A percentile compares a stretch with the other conserved stretches of the same genome.
phyloP scores from a whole-genome alignment of 2,888 invertebrate species.

The Leuctra nigra region DNA sequence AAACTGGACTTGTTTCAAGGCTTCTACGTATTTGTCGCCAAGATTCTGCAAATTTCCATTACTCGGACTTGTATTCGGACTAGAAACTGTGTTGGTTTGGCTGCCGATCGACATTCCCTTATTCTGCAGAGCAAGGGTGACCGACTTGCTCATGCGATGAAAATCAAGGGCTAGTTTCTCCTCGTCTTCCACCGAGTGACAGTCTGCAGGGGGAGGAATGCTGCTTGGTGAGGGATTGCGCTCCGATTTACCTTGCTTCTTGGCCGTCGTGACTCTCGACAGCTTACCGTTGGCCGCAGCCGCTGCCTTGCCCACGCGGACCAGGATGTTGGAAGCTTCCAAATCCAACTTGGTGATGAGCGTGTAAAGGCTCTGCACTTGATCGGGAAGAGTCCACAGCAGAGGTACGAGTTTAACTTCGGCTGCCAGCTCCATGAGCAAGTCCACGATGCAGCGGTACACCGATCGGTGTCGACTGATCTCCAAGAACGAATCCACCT shows the following conservation, averaged over 20 bases:
- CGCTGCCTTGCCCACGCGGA: background rate
- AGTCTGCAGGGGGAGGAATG: no score
- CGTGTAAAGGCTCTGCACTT: slow-evolving; percentile 25
- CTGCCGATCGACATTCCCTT: slow-evolving; percentile 1
- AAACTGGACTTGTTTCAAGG: slow-evolving; percentile 27
- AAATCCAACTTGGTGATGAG: slow-evolving; percentile 22
- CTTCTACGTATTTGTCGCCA: slow-evolving; percentile 16
- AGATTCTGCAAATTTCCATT: background rate
- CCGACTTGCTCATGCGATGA: slow-evolving; percentile 21
- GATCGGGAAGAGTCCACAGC: slow-evolving; percentile 26
- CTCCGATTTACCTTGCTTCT: no score
- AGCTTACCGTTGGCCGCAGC: no score
- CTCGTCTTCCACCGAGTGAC: slow-evolving; percentile 13
- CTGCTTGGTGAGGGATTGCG: no score
- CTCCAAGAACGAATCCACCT: slow-evolving; percentile 37
- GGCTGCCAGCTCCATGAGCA: slow-evolving; percentile 26
- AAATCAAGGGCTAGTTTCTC: slow-evolving; percentile 24
- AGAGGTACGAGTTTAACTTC: slow-evolving; percentile 24
- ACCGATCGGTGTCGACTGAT: slow-evolving; percentile 37
- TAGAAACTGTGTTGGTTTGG: background rate
- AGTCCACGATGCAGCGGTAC: slow-evolving; percentile 28
- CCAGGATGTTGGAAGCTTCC: background rate
- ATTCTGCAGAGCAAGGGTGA: slow-evolving; percentile 15
- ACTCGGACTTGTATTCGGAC: background rate
- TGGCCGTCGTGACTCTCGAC: no score